These are phyloP conservation scores for Hypolimnas misippus DNA, from an alignment of 2,888 invertebrate species.

Conservation along the genomic window DNA sequence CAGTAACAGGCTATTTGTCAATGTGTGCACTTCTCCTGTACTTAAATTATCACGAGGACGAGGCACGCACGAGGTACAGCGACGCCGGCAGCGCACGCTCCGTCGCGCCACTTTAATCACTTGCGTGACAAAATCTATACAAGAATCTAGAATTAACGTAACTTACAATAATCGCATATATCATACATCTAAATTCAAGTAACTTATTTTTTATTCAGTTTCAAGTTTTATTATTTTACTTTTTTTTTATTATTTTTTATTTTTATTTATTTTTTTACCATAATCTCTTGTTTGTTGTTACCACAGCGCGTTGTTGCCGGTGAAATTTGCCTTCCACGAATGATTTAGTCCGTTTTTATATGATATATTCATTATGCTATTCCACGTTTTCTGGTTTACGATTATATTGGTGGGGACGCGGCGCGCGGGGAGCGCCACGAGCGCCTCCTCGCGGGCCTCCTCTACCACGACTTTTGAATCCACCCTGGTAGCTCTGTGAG, in stretches of 20 bases:
- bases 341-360: constrained; percentile 71
- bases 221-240: constrained; percentile 83
- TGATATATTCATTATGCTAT: constrained; percentile 52
- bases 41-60: constrained; percentile 75
- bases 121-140: constrained; percentile 63
- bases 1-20: constrained; percentile 54
- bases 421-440: constrained; percentile 59
- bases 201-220: constrained; percentile 83
- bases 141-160: constrained; percentile 80
- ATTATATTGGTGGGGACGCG: constrained; percentile 61
- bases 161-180: constrained; percentile 83
- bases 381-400: constrained; percentile 71
- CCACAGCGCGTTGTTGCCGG: constrained; percentile 86
- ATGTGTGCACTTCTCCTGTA: constrained; percentile 73
- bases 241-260: constrained; percentile 79
- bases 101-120: constrained; percentile 56
- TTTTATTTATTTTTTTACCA: constrained; percentile 72
- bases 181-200: constrained; percentile 83
- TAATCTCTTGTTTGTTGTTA: constrained; percentile 84
- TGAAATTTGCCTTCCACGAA: constrained; percentile 88
- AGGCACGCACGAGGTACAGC: constrained; percentile 61
- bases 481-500: constrained; percentile 80
- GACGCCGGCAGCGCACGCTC: constrained; percentile 13
- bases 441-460: constrained; percentile 60
- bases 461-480: constrained; percentile 83